Base-by-base conservation (phyloP, 1,140 invertebrate species). In the Galleria mellonella region DNA sequence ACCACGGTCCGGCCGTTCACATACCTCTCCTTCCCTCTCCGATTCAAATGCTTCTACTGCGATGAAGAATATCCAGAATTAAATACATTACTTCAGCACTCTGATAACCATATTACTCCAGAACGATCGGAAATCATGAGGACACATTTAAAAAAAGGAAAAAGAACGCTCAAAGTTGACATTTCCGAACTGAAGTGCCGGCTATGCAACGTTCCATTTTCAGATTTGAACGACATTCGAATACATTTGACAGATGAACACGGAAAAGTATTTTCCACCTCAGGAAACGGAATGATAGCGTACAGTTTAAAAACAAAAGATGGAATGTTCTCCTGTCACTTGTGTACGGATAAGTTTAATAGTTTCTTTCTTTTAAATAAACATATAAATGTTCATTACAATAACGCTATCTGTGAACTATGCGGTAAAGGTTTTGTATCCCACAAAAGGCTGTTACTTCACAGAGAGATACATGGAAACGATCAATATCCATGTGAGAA, bases 401-500 rank as follows among this genome's bases (percentile, higher is more conserved):
- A 14, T 13, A 47, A 47, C 11, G 36, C 37, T 0, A 37, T 47
- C n/a, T 47, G 45, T 15, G 45, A 38, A 27, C 17, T 14, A 17
- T 38, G 36, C n/a, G 36, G 36, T 1, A 38, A 38, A 38, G 36
- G 36, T 6, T 54, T 54, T 11, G 17, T 47, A 9, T 37, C 46
- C 8, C 43, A 54, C 14, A 31, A 38, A 2, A 28, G 46, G 8
- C 10, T 54, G 10, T n/a, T 49, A 14, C 47, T 37, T n/a, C 51
- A 54, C 11, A 37, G 37, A 28, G 43, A 45, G 7, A 49, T 33
- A 9, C 51, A 55, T 29, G 9, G 31, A 23, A 45, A 11, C 28
- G 47, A 43, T 1, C 29, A 33, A 4, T 49, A 45, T 11, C 43
- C 42, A 0, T 55, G 51, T 15, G 17, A 49, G 0, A 43, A 55